A percentile compares a stretch with the other conserved stretches of the same genome.
Evolutionary conservation across 2,888 invertebrate genomes (phyloP).

Genomic region (Lutraria lutraria): DNA sequence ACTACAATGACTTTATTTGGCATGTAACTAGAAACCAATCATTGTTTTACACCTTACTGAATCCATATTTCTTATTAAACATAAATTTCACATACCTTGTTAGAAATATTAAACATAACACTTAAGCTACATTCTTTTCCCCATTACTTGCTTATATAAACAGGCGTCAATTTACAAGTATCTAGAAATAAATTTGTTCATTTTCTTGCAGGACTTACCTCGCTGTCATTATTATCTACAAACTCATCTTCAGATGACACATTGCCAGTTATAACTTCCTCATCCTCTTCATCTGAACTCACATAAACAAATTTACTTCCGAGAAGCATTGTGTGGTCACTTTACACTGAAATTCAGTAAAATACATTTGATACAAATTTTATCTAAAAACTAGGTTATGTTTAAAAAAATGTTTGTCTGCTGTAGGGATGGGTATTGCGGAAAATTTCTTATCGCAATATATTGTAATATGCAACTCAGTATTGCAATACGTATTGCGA

Average conservation of each 20-base stretch:
- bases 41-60: too few relatives aligned
- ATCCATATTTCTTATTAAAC: too few relatives aligned
- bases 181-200: too few relatives aligned
- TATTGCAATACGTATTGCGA: neutral
- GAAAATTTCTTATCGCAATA: too few relatives aligned
- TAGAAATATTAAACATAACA: neutral
- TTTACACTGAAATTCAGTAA: neutral
- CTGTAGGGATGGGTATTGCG: too few relatives aligned
- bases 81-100: too few relatives aligned
- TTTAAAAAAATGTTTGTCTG: neutral
- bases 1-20: too few relatives aligned
- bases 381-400: neutral
- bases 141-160: too few relatives aligned
- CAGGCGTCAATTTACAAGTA: too few relatives aligned
- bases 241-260: slow-evolving; percentile 65
- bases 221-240: slow-evolving; percentile 62
- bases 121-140: neutral
- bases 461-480: neutral
- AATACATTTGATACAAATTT: neutral
- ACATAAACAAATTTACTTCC: slow-evolving; percentile 77
- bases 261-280: slow-evolving; percentile 60
- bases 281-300: slow-evolving; percentile 67
- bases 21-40: too few relatives aligned
- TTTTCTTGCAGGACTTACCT: slow-evolving; percentile 51
- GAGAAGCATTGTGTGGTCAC: slow-evolving; percentile 65